Evolutionary conservation across 2,113 vertebrate genomes (phyloP), one percentile per base, ranked within the genome.

Genomic region (Camelus dromedarius): DNA sequence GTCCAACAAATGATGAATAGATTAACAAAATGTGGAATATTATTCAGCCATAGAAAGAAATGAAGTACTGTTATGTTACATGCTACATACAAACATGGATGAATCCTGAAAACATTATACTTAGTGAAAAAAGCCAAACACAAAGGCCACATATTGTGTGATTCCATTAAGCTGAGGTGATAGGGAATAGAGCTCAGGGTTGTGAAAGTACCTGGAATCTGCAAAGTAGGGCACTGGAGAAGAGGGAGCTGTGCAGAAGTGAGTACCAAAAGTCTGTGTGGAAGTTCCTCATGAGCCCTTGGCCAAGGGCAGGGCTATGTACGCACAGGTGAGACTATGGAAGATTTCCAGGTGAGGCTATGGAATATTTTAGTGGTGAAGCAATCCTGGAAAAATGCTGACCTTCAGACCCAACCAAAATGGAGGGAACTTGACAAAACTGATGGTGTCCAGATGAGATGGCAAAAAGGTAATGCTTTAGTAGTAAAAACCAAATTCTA

Each of bases 11-110:
- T 80, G 82, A 73, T 46, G 35, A 62, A 92, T 1, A 69, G 54
- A n/a, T 73, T 48, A 73, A 87, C 64, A 64, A 95, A 95, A 85
- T 11, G 4, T 46, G 18, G 35, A 72, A 13, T 95, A 76, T 73
- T 52, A 35, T 80, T 64, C 54, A 91, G 16, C 46, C 66, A 92
- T 19, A 95, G 54, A 79, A 86, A 90, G 26, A 77, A 91, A 67
- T 77, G 26, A 83, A 76, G 60, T 77, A 64, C 42, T 38, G 20
- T 48, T 88, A n/a, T 38, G 20, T 48, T 88, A n/a, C 14, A n/a
- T 62, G 72, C 52, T 79, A 62, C 54, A 75, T 50, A 75, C 46
- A 30, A 70, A 60, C 42, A 87, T 12, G 24, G 42, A 58, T 62
- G 52, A 87, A 69, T 89, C 70, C 62, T 60, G 38, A 48, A 88